phyloP scores from a whole-genome alignment of 2,797 vertebrate genomes.

The Hylomyscus alleni region DNA sequence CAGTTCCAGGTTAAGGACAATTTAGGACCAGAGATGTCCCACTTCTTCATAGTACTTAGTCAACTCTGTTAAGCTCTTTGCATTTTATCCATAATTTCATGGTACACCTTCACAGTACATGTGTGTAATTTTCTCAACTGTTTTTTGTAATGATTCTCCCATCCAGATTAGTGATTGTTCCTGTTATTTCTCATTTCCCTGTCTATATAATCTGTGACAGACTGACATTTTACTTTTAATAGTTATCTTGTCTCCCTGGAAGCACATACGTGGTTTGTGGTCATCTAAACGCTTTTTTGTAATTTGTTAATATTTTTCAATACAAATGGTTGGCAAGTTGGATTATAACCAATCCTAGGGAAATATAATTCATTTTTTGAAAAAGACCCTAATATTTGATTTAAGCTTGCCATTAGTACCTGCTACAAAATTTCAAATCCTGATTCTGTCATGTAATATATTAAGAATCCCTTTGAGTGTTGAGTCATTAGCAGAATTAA shows the following conservation, averaged over 20 bases:
- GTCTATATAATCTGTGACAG: neutral
- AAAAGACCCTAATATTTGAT: neutral
- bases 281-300: neutral
- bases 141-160: neutral
- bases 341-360: slow-evolving; percentile 2
- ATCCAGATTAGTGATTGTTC: neutral
- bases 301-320: neutral
- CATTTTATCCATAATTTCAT: slow-evolving; percentile 29
- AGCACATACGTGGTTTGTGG: neutral
- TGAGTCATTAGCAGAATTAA: slow-evolving; percentile 54
- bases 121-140: neutral
- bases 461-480: slow-evolving; percentile 42
- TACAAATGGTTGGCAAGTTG: neutral
- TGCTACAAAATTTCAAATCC: slow-evolving; percentile 51
- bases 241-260: slow-evolving; percentile 13
- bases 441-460: slow-evolving; percentile 34
- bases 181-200: slow-evolving; percentile 34
- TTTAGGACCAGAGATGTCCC: neutral
- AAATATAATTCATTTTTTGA: neutral
- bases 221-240: slow-evolving; percentile 39
- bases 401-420: slow-evolving; percentile 25
- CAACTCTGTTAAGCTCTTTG: slow-evolving; percentile 45
- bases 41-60: slow-evolving; percentile 7
- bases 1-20: slow-evolving; percentile 14
- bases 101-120: neutral